phyloP scores from a whole-genome alignment of 2,113 vertebrate species.

The Sphaerodactylus townsendi region DNA sequence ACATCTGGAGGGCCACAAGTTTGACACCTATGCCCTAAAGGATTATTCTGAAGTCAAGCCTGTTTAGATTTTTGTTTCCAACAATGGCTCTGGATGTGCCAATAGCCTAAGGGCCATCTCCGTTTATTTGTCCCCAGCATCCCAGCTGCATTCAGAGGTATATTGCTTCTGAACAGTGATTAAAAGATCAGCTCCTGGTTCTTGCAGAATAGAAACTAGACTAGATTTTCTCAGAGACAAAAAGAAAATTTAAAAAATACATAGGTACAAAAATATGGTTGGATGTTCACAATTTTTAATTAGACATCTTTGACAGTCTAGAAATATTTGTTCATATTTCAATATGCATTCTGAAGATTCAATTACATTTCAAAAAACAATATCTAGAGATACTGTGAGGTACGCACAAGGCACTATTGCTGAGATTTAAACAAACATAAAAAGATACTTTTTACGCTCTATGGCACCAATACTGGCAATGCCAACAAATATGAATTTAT shows the following conservation, averaged over 20 bases:
- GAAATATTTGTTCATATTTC: constrained; percentile 14
- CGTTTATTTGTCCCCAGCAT: background rate
- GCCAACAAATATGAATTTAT: background rate
- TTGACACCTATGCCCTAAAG: too few relatives aligned
- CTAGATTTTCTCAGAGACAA: constrained; percentile 28
- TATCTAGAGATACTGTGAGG: too few relatives aligned
- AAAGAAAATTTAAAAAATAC: background rate
- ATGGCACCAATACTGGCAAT: constrained; percentile 23
- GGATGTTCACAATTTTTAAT: constrained; percentile 39
- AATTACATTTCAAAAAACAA: constrained; percentile 11
- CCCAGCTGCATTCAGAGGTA: background rate
- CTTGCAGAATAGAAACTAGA: constrained; percentile 10
- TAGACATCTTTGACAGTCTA: constrained; percentile 35
- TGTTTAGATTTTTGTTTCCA: too few relatives aligned
- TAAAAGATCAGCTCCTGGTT: background rate
- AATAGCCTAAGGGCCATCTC: background rate
- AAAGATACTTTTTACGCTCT: background rate
- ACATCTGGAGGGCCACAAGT: too few relatives aligned
- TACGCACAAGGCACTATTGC: constrained; percentile 9
- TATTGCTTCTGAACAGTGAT: background rate
- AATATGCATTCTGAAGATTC: constrained; percentile 19
- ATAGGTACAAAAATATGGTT: constrained; percentile 9
- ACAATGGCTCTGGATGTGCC: too few relatives aligned
- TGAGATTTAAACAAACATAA: constrained; percentile 29
- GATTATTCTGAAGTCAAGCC: too few relatives aligned